Conservation (phyloP, 2,888 invertebrate species). For the Sesia apiformis region DNA sequence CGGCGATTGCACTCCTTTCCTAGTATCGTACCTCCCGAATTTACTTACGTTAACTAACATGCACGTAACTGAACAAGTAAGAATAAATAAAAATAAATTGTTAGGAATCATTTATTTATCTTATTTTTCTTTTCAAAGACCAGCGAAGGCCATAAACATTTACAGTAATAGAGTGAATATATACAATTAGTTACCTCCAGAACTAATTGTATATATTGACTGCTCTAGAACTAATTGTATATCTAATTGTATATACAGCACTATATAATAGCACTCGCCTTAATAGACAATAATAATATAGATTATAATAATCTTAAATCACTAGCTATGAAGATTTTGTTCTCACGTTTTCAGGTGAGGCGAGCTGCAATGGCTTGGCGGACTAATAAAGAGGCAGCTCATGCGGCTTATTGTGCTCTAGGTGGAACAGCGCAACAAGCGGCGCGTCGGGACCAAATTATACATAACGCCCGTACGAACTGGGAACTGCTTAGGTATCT, state of each 20-base stretch:
- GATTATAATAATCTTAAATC: no score
- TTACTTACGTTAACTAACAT: conserved; percentile 83
- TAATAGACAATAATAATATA: no score
- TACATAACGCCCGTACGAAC: conserved; percentile 89
- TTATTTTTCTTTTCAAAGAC: not conserved
- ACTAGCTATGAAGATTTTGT: no score
- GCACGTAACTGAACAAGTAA: conserved; percentile 83
- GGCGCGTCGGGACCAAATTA: conserved; percentile 86
- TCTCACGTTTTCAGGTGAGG: conserved; percentile 61
- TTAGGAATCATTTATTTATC: no score
- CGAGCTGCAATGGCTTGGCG: conserved; percentile 88
- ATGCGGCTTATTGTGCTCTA: conserved; percentile 78
- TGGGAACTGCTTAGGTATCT: conserved; percentile 81
- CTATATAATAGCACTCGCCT: no score
- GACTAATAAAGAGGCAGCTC: conserved; percentile 83
- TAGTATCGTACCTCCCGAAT: conserved; percentile 86
- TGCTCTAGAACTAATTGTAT: no score
- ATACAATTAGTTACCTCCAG: no score
- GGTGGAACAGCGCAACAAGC: conserved; percentile 70
- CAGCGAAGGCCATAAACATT: no score
- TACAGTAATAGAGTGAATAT: no score
- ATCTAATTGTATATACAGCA: no score
- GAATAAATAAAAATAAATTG: conserved; percentile 11
- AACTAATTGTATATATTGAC: no score
- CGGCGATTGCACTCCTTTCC: conserved; percentile 87